phyloP scores from a whole-genome alignment of 37 sponge, comb jelly and placozoan species.

The Oscarella lobularis region DNA sequence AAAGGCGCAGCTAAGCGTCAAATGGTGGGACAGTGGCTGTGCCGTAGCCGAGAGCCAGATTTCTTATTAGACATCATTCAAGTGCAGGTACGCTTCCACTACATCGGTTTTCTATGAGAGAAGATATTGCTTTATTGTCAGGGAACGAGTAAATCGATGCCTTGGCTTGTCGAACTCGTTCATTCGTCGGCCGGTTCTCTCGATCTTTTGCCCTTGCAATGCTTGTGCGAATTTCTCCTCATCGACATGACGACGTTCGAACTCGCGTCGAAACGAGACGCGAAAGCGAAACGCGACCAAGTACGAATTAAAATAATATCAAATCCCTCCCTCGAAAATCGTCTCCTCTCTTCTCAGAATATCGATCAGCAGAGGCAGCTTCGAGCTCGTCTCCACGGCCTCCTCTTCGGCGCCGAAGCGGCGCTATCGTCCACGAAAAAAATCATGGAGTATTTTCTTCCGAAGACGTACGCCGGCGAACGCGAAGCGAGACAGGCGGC shows the following conservation, averaged over 20 bases:
- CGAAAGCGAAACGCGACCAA: not conserved
- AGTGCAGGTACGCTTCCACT: constrained; percentile 34
- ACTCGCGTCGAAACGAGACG: not conserved
- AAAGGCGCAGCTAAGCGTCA: constrained; percentile 44
- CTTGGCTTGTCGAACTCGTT: constrained; percentile 83
- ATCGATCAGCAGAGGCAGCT: not conserved
- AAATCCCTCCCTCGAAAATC: not conserved
- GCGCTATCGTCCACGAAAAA: not conserved
- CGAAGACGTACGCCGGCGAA: not conserved
- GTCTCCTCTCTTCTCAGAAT: not conserved
- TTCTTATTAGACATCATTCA: constrained; percentile 90
- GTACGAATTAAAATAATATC: not conserved
- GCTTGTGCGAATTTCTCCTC: constrained; percentile 96
- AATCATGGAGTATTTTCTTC: not conserved
- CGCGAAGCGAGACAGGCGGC: not conserved
- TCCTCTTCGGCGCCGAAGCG: not conserved
- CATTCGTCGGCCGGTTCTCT: constrained; percentile 43
- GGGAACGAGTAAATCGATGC: constrained; percentile 82
- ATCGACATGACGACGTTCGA: constrained; percentile 5
- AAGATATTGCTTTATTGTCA: not conserved
- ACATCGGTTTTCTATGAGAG: not conserved
- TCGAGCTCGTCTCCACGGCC: not conserved
- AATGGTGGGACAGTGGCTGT: constrained; percentile 63
- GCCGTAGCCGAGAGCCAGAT: constrained; percentile 83
- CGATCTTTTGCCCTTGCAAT: constrained; percentile 84